Evolutionary conservation across 2,888 invertebrate species (phyloP), one percentile per base, ranked within the genome.

Genomic region (Drosophila parthenogenetica): DNA sequence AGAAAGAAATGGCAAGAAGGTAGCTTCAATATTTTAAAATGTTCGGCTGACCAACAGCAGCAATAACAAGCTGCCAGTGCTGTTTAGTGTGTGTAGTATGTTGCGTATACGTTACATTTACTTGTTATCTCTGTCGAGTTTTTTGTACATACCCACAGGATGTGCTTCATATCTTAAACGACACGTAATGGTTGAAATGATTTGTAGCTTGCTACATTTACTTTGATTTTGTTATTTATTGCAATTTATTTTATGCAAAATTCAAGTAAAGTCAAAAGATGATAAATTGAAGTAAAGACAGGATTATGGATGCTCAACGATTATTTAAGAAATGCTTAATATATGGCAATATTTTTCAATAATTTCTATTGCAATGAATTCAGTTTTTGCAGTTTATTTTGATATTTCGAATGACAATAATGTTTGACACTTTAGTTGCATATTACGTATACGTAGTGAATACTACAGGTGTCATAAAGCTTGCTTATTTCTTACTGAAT

Each of bases 61-160:
- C 48, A 32, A 58, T 37, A 70, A 53, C 51, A 53, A 54, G 54
- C 43, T 40, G 39, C 35, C 61, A 62, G 29, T 40, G 32, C 1
- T 29, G 49, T 54, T 55, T 65, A 57, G 19, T 7, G 29, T 25
- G 58, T 17, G 17, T 11, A 8, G 22, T 51, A 49, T 19, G 58
- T 37, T 49, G 49, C 37, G 58, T 58, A 19, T 54, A 54, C 45
- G 54, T 25, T 29, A 14, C 39, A 16, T 40, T 14, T 40, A 16
- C 53, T 53, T 53, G 53, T 42, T 42, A 29, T 42, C 40, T 53
- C 7, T 17, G 48, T n/a, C 48, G 17, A 0, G 17, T 5, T 29
- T 10, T 25, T 4, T 16, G 1, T 48, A 17, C 29, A 3, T 48
- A 13, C 29, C 11, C 48, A 16, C 16, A 32, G 48, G 5, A 17